Percentiles rank a stretch among this genome's conserved stretches.
Conservation (phyloP, 2,113 vertebrate genomes). For the Pitta sordida region DNA sequence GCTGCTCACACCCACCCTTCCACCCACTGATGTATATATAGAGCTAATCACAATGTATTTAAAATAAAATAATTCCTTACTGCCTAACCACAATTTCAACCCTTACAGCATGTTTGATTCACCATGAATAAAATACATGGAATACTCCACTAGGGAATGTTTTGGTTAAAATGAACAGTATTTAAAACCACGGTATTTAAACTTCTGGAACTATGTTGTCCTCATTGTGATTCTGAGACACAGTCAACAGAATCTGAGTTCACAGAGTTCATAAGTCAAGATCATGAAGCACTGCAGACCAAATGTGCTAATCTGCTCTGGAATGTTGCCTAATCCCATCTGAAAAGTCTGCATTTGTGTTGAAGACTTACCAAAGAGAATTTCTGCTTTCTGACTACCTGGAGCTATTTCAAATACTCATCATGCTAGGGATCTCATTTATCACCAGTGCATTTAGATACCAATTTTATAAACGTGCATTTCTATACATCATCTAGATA, state of each 20-base stretch:
- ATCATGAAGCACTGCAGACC: conserved; percentile 20
- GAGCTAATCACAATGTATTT: not conserved
- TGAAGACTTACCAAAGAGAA: conserved; percentile 30
- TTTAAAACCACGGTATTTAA: not conserved
- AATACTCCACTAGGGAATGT: not conserved
- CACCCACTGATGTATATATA: not conserved
- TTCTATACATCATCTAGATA: not conserved
- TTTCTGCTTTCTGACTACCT: not conserved
- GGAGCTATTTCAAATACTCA: not conserved
- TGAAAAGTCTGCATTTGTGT: conserved; percentile 6
- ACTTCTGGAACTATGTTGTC: not conserved
- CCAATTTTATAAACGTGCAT: not conserved
- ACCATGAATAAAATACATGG: not conserved
- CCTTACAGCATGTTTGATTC: not conserved
- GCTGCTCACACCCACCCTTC: not conserved
- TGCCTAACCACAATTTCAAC: not conserved
- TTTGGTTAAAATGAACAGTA: not conserved
- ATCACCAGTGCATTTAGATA: not conserved
- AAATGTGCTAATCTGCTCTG: conserved; percentile 34
- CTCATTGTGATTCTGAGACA: not conserved
- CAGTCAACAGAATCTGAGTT: conserved; percentile 18
- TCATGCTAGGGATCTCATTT: not conserved
- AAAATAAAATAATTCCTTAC: not conserved
- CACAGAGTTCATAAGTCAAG: conserved; percentile 17
- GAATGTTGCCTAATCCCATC: conserved; percentile 31